Percentiles rank a stretch among this genome's conserved stretches.
phyloP scores from a whole-genome alignment of 2,797 vertebrate species.

The Sebastes melanostomus region DNA sequence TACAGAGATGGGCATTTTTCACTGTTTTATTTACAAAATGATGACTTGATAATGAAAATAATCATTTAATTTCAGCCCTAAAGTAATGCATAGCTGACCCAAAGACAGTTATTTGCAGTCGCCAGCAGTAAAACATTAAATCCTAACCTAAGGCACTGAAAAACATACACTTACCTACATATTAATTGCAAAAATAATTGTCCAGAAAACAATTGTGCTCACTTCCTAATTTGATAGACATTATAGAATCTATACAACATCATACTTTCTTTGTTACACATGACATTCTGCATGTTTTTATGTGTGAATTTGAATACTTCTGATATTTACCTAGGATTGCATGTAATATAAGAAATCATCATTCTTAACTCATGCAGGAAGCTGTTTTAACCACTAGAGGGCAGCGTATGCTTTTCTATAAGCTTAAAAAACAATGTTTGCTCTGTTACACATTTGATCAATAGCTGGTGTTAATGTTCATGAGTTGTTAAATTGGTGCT shows the following conservation, averaged over 20 bases:
- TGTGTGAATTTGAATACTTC: neutral
- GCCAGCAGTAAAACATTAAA: neutral
- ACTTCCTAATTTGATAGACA: neutral
- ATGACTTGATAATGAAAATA: neutral
- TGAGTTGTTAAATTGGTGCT: conserved; percentile 11
- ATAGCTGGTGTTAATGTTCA: neutral
- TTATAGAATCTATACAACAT: neutral
- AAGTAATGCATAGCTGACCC: neutral
- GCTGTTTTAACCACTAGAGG: conserved; percentile 59
- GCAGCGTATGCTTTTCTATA: conserved; percentile 25
- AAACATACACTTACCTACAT: neutral
- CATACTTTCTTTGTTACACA: neutral
- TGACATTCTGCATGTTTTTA: neutral
- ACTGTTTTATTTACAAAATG: neutral
- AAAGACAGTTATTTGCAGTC: neutral
- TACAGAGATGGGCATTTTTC: too few species aligned
- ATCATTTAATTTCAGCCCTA: neutral
- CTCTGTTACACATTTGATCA: neutral
- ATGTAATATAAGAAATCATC: neutral
- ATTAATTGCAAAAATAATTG: neutral
- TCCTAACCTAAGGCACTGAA: neutral
- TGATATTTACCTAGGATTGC: neutral
- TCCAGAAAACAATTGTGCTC: neutral
- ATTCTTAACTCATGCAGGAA: neutral
- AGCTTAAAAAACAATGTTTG: neutral